These are phyloP conservation scores for Heliconius hortense DNA, from an alignment of 2,888 invertebrate species.

Conservation along the genomic window DNA sequence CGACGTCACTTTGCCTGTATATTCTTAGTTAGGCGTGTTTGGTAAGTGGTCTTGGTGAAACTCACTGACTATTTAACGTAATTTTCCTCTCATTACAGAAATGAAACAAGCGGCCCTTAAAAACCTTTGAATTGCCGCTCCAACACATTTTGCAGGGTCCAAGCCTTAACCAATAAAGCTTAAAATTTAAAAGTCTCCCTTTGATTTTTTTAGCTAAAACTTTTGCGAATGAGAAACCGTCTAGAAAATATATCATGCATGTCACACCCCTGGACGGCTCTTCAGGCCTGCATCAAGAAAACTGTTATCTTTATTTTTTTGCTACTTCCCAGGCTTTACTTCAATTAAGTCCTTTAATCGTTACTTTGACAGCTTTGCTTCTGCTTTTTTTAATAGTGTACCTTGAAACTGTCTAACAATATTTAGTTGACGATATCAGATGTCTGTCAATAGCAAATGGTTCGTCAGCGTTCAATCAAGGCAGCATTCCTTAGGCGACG, in stretches of 20 bases:
- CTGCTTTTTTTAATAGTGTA: neutral
- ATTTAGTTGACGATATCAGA: slow-evolving; percentile 20
- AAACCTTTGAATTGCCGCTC: slow-evolving; percentile 80
- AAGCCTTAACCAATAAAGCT: slow-evolving; percentile 69
- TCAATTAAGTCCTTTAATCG: neutral
- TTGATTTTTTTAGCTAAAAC: slow-evolving; percentile 41
- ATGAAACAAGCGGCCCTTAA: slow-evolving; percentile 67
- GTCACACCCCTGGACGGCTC: neutral
- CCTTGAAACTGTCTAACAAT: neutral
- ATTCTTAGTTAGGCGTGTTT: slow-evolving; percentile 18
- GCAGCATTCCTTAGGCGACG: slow-evolving; percentile 33
- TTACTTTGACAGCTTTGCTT: neutral
- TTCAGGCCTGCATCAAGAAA: slow-evolving; percentile 13
- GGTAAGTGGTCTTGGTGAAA: slow-evolving; percentile 40
- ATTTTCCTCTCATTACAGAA: slow-evolving; percentile 66
- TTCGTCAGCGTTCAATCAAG: slow-evolving; percentile 32
- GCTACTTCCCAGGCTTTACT: neutral
- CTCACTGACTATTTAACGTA: slow-evolving; percentile 59
- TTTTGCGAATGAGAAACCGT: slow-evolving; percentile 26
- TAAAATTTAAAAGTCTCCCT: slow-evolving; percentile 63
- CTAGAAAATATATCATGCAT: slow-evolving; percentile 25
- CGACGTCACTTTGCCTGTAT: neutral
- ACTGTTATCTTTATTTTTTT: slow-evolving; percentile 1
- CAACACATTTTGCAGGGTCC: slow-evolving; percentile 72
- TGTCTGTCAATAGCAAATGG: slow-evolving; percentile 2